Conservation (phyloP, 1,140 invertebrate genomes). For the Drosophila oshimai region DNA sequence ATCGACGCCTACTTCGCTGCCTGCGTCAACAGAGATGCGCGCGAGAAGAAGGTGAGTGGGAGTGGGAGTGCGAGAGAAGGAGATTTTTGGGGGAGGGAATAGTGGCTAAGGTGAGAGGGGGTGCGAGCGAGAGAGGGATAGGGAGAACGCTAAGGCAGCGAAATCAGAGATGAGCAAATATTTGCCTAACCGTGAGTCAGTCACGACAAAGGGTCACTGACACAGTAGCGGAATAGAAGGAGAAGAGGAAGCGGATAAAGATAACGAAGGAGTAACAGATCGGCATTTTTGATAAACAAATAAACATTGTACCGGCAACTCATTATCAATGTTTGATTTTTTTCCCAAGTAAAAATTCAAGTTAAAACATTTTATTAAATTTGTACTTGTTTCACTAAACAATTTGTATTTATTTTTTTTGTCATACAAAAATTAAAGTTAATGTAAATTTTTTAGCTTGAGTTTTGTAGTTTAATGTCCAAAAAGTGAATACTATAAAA, state of each 20-base stretch:
- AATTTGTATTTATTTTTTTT: too few relatives aligned
- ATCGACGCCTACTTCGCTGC: constrained; percentile 90
- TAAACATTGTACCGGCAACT: too few relatives aligned
- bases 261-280: too few relatives aligned
- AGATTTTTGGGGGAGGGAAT: not conserved
- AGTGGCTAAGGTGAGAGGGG: not conserved
- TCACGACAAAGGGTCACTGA: constrained; percentile 15
- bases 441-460: too few relatives aligned
- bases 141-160: not conserved
- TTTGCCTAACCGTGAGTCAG: constrained; percentile 22
- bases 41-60: constrained; percentile 87
- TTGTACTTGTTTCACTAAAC: too few relatives aligned
- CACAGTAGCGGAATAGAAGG: not conserved
- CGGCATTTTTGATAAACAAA: too few relatives aligned
- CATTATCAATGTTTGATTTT: too few relatives aligned
- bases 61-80: not conserved
- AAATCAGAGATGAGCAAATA: constrained; percentile 18
- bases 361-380: too few relatives aligned
- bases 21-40: constrained; percentile 87
- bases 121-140: not conserved
- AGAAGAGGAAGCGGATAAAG: not conserved
- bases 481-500: too few relatives aligned
- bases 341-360: too few relatives aligned
- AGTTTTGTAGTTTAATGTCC: too few relatives aligned
- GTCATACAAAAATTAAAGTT: too few relatives aligned